A percentile compares a stretch with the other conserved stretches of the same genome.
Conservation (phyloP, 2,113 vertebrate species). For the Muntiacus reevesi region DNA sequence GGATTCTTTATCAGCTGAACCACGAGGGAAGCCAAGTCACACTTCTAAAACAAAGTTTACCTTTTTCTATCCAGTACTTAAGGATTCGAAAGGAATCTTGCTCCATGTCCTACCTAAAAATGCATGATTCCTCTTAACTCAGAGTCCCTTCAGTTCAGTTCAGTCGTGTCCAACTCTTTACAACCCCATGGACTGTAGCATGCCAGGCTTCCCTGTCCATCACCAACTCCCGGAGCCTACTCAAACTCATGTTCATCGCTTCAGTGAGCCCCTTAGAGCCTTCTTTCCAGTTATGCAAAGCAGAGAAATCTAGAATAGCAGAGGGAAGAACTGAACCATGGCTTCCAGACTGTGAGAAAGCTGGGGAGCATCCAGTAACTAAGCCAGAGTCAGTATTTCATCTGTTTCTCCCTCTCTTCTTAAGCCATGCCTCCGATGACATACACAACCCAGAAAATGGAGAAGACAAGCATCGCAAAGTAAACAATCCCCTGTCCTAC, state of each 20-base stretch:
- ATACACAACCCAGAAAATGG: not conserved
- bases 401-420: not conserved
- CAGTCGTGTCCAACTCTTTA: not conserved
- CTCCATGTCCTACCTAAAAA: not conserved
- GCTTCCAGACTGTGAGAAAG: not conserved
- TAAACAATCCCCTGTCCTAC: slow-evolving; percentile 28
- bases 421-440: not conserved
- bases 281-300: not conserved
- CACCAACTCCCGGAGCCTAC: not conserved
- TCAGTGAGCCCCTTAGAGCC: not conserved
- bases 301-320: not conserved
- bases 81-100: not conserved
- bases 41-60: not conserved
- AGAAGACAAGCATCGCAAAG: not conserved
- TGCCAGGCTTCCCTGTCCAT: not conserved
- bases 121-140: not conserved
- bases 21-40: not conserved
- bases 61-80: not conserved
- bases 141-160: not conserved
- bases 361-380: fast-evolving
- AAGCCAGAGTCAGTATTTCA: not conserved
- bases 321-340: not conserved
- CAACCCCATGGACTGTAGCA: not conserved
- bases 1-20: not conserved
- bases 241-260: not conserved